These are phyloP conservation scores for Rhopalosiphum maidis DNA, from an alignment of 1,140 invertebrate genomes.

Conservation along the genomic window DNA sequence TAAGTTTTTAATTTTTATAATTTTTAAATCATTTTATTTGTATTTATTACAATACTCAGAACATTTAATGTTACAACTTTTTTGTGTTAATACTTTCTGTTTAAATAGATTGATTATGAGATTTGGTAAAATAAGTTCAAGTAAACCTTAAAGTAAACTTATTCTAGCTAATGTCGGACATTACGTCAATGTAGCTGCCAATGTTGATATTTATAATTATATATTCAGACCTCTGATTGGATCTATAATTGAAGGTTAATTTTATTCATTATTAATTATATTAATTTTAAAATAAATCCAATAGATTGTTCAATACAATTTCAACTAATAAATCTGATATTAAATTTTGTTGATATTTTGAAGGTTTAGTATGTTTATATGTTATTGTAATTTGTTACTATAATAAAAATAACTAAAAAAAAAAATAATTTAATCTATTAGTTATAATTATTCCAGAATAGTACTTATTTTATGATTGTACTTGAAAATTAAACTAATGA, in stretches of 20 bases:
- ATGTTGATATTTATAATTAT: not conserved
- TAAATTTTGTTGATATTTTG: no score
- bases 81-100: slow-evolving; percentile 2
- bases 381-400: no score
- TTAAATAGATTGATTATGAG: slow-evolving; percentile 34
- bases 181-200: not conserved
- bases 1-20: not conserved
- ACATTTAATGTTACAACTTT: not conserved
- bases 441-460: no score
- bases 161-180: slow-evolving; percentile 33
- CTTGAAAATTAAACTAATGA: no score
- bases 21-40: not conserved
- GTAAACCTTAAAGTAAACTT: not conserved
- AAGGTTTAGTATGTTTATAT: no score
- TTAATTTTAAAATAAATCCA: not conserved
- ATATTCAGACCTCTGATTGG: slow-evolving; percentile 13
- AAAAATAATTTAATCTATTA: no score
- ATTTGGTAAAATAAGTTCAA: slow-evolving; percentile 42
- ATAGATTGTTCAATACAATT: no score
- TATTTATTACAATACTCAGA: not conserved
- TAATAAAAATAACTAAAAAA: no score
- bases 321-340: no score
- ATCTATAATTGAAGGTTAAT: slow-evolving; percentile 43
- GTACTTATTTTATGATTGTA: no score
- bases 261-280: not conserved